Percentiles rank a stretch among this genome's conserved stretches.
Conservation (phyloP, 2,113 vertebrate species). For the Falco punctatus region DNA sequence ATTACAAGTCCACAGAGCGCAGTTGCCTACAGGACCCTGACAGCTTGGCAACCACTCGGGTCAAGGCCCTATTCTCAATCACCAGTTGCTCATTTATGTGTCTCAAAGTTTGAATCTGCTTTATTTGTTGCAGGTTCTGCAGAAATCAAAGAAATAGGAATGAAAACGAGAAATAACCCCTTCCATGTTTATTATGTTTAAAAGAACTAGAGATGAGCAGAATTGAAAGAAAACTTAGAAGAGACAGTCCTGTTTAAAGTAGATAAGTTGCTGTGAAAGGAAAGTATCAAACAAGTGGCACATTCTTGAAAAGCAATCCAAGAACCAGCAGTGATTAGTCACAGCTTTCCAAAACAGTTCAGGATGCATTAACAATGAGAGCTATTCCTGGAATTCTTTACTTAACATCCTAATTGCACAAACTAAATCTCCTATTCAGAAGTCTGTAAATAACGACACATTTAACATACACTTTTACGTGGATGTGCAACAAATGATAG, state of each 20-base stretch:
- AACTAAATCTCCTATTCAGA: constrained; percentile 27
- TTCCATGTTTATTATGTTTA: constrained; percentile 5
- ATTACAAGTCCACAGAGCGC: constrained; percentile 87
- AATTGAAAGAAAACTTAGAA: constrained; percentile 33
- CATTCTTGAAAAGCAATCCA: constrained; percentile 65
- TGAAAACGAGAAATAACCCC: constrained; percentile 19
- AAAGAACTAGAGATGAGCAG: constrained; percentile 38
- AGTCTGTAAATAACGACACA: neutral
- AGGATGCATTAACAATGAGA: constrained; percentile 61
- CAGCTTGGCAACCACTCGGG: constrained; percentile 93
- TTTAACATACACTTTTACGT: neutral
- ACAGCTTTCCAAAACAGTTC: constrained; percentile 53
- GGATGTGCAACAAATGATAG: neutral
- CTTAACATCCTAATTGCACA: constrained; percentile 57
- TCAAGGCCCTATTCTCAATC: constrained; percentile 97
- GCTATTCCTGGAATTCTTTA: constrained; percentile 65
- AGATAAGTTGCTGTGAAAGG: neutral
- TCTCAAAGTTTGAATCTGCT: constrained; percentile 94
- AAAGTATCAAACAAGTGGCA: constrained; percentile 51
- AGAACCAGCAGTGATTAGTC: constrained; percentile 52
- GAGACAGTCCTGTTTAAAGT: constrained; percentile 9
- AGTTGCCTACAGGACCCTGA: constrained; percentile 91
- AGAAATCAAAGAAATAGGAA: constrained; percentile 79
- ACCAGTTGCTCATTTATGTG: constrained; percentile 95
- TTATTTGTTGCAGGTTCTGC: constrained; percentile 96